A percentile compares a stretch with the other conserved stretches of the same genome.
Evolutionary conservation across 1,140 invertebrate species (phyloP).

Genomic region (Berghia stephanieae): DNA sequence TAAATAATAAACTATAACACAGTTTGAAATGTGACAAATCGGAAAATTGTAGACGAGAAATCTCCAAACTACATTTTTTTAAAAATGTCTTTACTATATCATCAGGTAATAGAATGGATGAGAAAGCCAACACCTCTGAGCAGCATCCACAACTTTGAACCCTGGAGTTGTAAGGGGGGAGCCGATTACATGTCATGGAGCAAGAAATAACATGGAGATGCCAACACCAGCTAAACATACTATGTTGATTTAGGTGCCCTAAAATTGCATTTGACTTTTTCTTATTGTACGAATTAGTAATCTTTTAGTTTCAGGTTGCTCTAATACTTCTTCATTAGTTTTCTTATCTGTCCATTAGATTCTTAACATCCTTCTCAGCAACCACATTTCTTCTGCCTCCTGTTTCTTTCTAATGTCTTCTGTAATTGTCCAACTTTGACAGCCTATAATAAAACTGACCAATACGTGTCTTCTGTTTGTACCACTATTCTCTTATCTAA

Average conservation of each 20-base stretch:
- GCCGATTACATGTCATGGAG: background rate
- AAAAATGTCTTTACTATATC: background rate
- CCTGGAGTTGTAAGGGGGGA: constrained; percentile 42
- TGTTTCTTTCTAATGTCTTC: no score
- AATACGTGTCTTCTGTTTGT: no score
- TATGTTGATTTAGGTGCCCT: background rate
- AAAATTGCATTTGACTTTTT: background rate
- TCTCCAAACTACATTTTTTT: background rate
- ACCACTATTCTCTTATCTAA: no score
- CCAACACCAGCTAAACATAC: background rate
- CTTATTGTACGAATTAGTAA: background rate
- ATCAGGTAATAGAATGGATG: constrained; percentile 85
- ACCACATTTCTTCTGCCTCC: no score
- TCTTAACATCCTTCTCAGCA: no score
- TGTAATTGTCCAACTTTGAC: no score
- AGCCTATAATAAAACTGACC: no score
- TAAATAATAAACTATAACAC: background rate
- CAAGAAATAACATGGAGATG: background rate
- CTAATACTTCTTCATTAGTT: background rate
- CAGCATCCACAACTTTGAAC: constrained; percentile 75
- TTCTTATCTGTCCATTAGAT: background rate
- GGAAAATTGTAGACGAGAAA: no score
- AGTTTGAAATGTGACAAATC: no score
- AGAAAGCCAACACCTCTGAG: constrained; percentile 86
- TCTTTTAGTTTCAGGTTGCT: background rate